Percentiles rank a stretch among this genome's conserved stretches.
These are phyloP conservation scores for Ptychobarbus kaznakovi DNA, from an alignment of 2,797 vertebrate genomes.

Conservation along the genomic window DNA sequence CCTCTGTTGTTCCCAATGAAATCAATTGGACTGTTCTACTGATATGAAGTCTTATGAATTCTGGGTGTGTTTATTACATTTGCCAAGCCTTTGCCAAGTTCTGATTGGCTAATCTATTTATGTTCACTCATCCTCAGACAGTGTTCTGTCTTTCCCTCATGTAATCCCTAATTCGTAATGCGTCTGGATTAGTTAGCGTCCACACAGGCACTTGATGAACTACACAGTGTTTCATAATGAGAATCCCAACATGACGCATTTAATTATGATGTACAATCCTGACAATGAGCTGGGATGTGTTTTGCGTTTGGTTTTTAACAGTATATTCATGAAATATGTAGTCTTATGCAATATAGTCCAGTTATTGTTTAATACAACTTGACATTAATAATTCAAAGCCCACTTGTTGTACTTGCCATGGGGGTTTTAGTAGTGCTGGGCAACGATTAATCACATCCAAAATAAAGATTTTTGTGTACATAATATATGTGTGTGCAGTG, in stretches of 20 bases:
- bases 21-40: background rate
- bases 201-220: slow-evolving; percentile 63
- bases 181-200: slow-evolving; percentile 60
- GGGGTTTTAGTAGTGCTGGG: too few relatives aligned
- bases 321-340: background rate
- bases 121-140: slow-evolving; percentile 68
- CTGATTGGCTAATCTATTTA: slow-evolving; percentile 74
- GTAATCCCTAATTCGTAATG: slow-evolving; percentile 61
- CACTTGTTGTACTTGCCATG: background rate
- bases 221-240: slow-evolving; percentile 56
- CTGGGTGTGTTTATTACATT: slow-evolving; percentile 43
- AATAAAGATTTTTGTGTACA: too few relatives aligned
- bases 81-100: slow-evolving; percentile 51
- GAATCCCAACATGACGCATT: slow-evolving; percentile 8
- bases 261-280: background rate
- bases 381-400: background rate
- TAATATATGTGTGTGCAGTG: too few relatives aligned
- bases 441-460: too few relatives aligned
- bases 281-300: too few relatives aligned
- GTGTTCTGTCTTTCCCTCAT: slow-evolving; percentile 37
- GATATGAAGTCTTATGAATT: background rate
- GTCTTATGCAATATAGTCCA: background rate
- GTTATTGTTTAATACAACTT: background rate
- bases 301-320: background rate
- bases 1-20: background rate